Base-by-base conservation (phyloP, 2,888 invertebrate species). In the Pristionchus fissidentatus region DNA sequence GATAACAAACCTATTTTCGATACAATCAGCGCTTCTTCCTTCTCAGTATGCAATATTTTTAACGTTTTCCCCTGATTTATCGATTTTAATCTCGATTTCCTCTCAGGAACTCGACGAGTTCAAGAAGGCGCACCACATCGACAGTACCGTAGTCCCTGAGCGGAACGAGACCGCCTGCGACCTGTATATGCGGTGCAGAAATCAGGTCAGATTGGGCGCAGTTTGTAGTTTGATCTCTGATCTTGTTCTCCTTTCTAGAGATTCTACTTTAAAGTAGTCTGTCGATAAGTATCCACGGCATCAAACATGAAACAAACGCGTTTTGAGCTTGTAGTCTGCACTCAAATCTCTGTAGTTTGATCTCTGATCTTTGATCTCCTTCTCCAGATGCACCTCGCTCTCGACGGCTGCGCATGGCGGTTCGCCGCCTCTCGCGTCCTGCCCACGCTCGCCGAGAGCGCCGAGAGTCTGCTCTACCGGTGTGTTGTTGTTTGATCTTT, bases 371-470 rank as follows among this genome's bases (percentile, higher is more conserved):
- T 55, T 66, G 70, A 70, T 70, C 43, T 70, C 41, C 43, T n/a
- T n/a, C n/a, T n/a, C n/a, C 29, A 84, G 86, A 89, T 89, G 89
- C 88, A 89, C 77, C 73, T 89, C 52, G 89, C 89, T 4, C 87
- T 89, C n/a, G 89, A 89, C 84, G 86, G 87, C 55, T 88, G 85
- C 85, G 82, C 86, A 29, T 88, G 88, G 88, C 77, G 87, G 46
- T 89, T 88, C 75, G 89, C 89, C 8, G 85, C 87, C 29, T 85
- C 85, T 66, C 84, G 87, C 29, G 70, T 89, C 7, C 77, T 89
- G 22, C 83, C 87, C 10, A 86, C 89, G 3, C 85, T 89, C 79
- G 87, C 89, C 8, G 89, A 89, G 77, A 86, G 86, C 29, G 86
- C 89, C 0, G 89, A 89, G 70, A 88, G 87, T 84, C 86, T 89